Conservation (phyloP, 2,888 invertebrate genomes). For the Brenthis hecate region DNA sequence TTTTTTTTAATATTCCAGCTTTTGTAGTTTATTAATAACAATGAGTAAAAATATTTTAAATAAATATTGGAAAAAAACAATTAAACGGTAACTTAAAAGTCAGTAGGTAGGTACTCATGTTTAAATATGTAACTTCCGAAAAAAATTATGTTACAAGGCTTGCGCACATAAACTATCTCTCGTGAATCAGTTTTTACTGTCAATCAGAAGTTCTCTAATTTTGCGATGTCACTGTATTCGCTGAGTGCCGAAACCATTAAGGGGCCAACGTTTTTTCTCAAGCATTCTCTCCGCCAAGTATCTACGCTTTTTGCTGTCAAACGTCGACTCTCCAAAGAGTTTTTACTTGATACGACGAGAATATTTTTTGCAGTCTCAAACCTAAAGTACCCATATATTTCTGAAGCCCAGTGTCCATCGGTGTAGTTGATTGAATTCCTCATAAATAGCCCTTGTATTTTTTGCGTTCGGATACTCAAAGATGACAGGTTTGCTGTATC, state of each 20-base stretch:
- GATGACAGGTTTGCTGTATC: slow-evolving; percentile 39
- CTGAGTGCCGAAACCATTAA: slow-evolving; percentile 71
- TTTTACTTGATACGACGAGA: slow-evolving; percentile 65
- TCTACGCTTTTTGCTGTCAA: slow-evolving; percentile 66
- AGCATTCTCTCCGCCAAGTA: slow-evolving; percentile 55
- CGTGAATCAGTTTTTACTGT: slow-evolving; percentile 42
- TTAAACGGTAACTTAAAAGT: background rate
- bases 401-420: slow-evolving; percentile 60
- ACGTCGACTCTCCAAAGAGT: slow-evolving; percentile 64
- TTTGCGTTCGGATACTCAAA: slow-evolving; percentile 46
- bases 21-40: no score
- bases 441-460: slow-evolving; percentile 62
- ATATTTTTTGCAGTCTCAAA: slow-evolving; percentile 69
- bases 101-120: slow-evolving; percentile 6
- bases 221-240: slow-evolving; percentile 51
- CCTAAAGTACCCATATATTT: slow-evolving; percentile 75
- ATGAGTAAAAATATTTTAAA: no score
- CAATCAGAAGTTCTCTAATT: slow-evolving; percentile 46
- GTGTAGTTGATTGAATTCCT: slow-evolving; percentile 75
- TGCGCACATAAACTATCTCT: slow-evolving; percentile 34
- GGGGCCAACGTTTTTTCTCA: slow-evolving; percentile 57
- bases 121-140: slow-evolving; percentile 5
- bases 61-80: no score
- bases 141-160: slow-evolving; percentile 26
- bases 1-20: no score